These are phyloP conservation scores for Linnaemya tessellans DNA, from an alignment of 2,888 invertebrate genomes.

Conservation along the genomic window DNA sequence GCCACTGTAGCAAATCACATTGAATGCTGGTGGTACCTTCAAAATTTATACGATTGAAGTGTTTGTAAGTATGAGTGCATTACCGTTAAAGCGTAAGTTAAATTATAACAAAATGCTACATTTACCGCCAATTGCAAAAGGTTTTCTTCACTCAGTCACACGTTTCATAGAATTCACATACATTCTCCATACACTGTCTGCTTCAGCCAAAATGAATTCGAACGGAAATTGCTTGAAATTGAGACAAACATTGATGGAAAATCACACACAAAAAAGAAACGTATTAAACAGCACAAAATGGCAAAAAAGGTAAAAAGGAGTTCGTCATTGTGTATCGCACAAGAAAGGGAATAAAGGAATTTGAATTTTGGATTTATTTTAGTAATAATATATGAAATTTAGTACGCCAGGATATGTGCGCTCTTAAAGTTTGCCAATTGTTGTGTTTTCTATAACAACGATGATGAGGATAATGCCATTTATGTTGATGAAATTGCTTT, in stretches of 20 bases:
- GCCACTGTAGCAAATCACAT: constrained; percentile 14
- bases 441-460: constrained; percentile 52
- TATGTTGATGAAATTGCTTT: constrained; percentile 38
- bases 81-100: constrained; percentile 64
- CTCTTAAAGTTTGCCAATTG: constrained; percentile 77
- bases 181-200: neutral
- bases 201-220: constrained; percentile 72
- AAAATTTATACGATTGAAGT: neutral
- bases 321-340: neutral
- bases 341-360: constrained; percentile 35
- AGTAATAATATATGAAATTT: constrained; percentile 11
- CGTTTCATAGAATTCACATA: neutral
- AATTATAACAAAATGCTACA: constrained; percentile 74
- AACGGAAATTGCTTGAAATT: constrained; percentile 80
- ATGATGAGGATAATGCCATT: constrained; percentile 48
- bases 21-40: neutral
- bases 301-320: constrained; percentile 8
- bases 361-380: constrained; percentile 16
- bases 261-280: constrained; percentile 44
- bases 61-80: constrained; percentile 35
- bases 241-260: constrained; percentile 74
- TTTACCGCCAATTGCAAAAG: constrained; percentile 71
- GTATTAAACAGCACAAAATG: neutral
- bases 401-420: neutral
- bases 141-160: constrained; percentile 5